Evolutionary conservation across 2,888 invertebrate species (phyloP).

Genomic region (Eupithecia insigniata): DNA sequence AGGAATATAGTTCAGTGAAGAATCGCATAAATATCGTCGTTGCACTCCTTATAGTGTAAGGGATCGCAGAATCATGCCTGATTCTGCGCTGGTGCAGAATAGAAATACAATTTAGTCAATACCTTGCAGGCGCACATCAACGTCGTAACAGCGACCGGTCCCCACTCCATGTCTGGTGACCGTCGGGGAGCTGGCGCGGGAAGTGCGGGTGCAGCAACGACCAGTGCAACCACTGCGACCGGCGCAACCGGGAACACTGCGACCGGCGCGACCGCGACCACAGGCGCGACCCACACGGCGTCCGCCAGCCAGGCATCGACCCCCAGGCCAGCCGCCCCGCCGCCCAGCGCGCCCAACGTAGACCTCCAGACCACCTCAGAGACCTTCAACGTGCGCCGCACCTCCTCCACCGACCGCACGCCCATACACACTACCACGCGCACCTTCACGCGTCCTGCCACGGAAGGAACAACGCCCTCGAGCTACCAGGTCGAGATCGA

Average conservation of each 20-base stretch:
- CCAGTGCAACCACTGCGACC: background rate
- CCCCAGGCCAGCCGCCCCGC: slow-evolving; percentile 46
- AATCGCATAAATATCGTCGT: too few relatives aligned
- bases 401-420: background rate
- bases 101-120: background rate
- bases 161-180: slow-evolving; percentile 37
- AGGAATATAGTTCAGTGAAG: too few relatives aligned
- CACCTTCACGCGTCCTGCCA: slow-evolving; percentile 48
- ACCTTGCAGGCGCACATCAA: slow-evolving; percentile 64
- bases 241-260: background rate
- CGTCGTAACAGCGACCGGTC: slow-evolving; percentile 60
- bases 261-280: slow-evolving; percentile 15
- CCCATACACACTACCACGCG: slow-evolving; percentile 13
- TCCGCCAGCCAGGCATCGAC: background rate
- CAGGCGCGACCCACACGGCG: slow-evolving; percentile 18
- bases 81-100: background rate
- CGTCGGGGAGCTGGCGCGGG: slow-evolving; percentile 4
- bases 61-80: background rate
- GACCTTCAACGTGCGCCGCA: slow-evolving; percentile 5
- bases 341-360: slow-evolving; percentile 23
- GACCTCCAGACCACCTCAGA: background rate
- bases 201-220: slow-evolving; percentile 1
- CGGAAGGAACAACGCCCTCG: slow-evolving; percentile 58
- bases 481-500: slow-evolving; percentile 71
- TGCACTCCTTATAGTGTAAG: too few relatives aligned